phyloP scores from a whole-genome alignment of 2,888 invertebrate genomes.

The Netelia inedita region DNA sequence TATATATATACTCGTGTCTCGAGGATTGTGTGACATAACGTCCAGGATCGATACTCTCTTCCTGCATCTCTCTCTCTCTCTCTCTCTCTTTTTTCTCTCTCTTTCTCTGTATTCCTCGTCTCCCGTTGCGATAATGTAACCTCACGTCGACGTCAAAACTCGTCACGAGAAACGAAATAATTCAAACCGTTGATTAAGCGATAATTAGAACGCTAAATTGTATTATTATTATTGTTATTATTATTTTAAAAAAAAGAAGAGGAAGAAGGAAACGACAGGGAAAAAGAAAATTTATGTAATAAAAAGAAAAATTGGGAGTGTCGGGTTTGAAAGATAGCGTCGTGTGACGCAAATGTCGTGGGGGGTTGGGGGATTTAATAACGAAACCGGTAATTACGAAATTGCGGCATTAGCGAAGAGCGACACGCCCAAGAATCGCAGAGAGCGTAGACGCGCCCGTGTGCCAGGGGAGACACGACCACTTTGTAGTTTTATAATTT shows the following conservation, averaged over 20 bases:
- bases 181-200: background rate
- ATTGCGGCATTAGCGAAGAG: background rate
- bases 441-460: background rate
- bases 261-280: no score
- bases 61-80: slow-evolving; percentile 31
- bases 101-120: background rate
- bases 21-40: slow-evolving; percentile 41
- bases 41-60: slow-evolving; percentile 57
- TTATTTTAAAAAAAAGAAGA: no score
- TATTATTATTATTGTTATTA: background rate
- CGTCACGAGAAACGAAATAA: slow-evolving; percentile 30
- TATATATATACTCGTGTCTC: background rate
- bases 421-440: slow-evolving; percentile 3
- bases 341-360: no score
- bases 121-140: slow-evolving; percentile 14
- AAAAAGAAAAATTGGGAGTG: no score
- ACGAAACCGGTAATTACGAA: background rate
- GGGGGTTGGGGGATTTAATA: background rate
- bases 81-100: background rate
- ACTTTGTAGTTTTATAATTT: slow-evolving; percentile 29
- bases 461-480: slow-evolving; percentile 20
- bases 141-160: background rate
- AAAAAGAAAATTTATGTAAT: no score
- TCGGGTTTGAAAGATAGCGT: no score
- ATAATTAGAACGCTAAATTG: background rate